phyloP scores from a whole-genome alignment of 1,140 invertebrate genomes.

The Aphelenchoides fujianensis region DNA sequence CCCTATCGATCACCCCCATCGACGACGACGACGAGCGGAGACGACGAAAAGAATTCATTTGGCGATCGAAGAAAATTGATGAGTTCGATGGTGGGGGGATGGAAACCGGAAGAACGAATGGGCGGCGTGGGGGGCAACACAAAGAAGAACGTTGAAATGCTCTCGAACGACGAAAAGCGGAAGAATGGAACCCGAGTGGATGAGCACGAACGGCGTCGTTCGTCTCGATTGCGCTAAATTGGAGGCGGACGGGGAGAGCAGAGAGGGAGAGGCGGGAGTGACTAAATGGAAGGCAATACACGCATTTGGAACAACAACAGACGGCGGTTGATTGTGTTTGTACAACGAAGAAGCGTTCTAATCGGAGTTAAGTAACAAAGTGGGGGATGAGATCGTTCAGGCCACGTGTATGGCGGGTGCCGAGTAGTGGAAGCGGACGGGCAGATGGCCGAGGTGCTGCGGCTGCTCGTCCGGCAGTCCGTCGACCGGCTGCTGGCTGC shows the following conservation, averaged over 20 bases:
- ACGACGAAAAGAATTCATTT: background rate
- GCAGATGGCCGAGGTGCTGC: background rate
- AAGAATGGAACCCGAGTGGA: background rate
- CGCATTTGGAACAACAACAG: background rate
- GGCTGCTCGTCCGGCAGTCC: background rate
- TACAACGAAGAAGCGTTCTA: too few species aligned
- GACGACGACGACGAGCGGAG: too few species aligned
- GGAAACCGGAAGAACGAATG: background rate
- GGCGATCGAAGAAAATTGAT: background rate
- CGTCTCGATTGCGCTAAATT: background rate
- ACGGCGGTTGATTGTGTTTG: too few species aligned
- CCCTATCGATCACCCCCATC: too few species aligned
- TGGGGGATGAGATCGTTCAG: constrained; percentile 3
- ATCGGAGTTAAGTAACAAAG: too few species aligned
- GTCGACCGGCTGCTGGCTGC: background rate
- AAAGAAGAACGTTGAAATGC: background rate
- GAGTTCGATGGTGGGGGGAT: background rate
- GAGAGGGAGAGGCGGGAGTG: background rate
- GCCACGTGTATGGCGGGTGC: constrained; percentile 16
- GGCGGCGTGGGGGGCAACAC: background rate
- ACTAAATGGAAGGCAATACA: too few species aligned
- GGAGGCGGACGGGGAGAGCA: background rate
- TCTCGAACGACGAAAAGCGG: background rate
- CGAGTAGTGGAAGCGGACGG: constrained; percentile 16
- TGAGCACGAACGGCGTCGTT: background rate